Conservation (phyloP, 2,797 vertebrate genomes). For the Sternarchorhynchus goeldii region DNA sequence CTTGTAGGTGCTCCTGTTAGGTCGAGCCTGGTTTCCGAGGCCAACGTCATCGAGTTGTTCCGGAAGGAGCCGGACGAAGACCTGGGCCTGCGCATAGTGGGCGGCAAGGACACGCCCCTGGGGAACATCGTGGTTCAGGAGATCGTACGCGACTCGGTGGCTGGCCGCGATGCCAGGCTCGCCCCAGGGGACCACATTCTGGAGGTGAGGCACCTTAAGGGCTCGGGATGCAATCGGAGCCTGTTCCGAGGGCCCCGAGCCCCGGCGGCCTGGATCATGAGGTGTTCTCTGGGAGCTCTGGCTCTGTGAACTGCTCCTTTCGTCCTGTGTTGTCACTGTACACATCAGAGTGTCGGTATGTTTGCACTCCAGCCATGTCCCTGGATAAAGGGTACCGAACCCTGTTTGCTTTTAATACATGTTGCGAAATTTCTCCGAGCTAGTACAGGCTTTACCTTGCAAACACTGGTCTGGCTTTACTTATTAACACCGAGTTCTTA, state of each 20-base stretch:
- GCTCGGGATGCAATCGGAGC: conserved; percentile 1
- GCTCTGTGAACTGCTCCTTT: not conserved
- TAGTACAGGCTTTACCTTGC: not conserved
- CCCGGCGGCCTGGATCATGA: not conserved
- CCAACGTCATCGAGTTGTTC: conserved; percentile 84
- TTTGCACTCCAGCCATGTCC: conserved; percentile 33
- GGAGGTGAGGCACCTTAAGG: conserved; percentile 75
- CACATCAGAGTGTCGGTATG: conserved; percentile 17
- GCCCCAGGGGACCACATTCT: conserved; percentile 92
- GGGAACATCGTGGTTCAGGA: conserved; percentile 93
- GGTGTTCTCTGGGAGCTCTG: not conserved
- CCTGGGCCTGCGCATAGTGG: conserved; percentile 89
- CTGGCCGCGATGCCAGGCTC: conserved; percentile 83
- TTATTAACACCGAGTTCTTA: not conserved
- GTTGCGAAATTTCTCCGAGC: not conserved
- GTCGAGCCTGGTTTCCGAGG: conserved; percentile 88
- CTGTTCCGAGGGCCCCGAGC: conserved; percentile 23
- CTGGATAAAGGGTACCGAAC: conserved; percentile 20
- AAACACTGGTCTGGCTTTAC: not conserved
- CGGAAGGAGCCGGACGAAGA: conserved; percentile 84
- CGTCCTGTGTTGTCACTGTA: conserved; percentile 26
- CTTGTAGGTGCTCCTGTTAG: conserved; percentile 80
- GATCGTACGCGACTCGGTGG: conserved; percentile 80
- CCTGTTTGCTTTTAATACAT: not conserved
- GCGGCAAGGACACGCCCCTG: conserved; percentile 91